Base-by-base conservation (phyloP, 2,888 invertebrate genomes). In the Sphecodes monilicornis region DNA sequence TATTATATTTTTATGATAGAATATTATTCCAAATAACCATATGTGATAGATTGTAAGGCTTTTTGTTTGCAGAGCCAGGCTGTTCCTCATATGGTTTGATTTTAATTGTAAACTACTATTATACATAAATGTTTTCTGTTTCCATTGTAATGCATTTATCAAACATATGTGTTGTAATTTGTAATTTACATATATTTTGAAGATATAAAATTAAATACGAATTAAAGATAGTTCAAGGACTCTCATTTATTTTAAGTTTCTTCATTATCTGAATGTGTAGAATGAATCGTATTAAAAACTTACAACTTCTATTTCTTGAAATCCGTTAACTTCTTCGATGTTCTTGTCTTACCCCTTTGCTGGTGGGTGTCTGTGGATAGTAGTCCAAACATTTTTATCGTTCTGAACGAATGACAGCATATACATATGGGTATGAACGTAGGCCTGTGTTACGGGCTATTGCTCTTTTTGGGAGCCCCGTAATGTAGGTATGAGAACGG, bases 71-170 rank as follows among this genome's bases (percentile, higher is more conserved):
- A 70, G 29, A 43, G 18, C 22, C n/a, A 22, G 22, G 16, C 22
- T 41, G 41, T 43, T 70, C 18, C 41, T 46, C 46, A 22, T 18
- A 11, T 41, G 11, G 74, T 10, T 43, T 69, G 22, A 68, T 39
- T 70, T 54, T n/a, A 54, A 16, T 16, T 71, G 50, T 64, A 71
- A 16, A 50, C 16, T 16, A 36, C 29, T 16, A 46, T 60, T 64
- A 36, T 46, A 46, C 13, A 46, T 43, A 72, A 46, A 78, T 18
- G 46, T 60, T 64, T 64, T 26, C 43, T 39, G 60, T 78, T 54
- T 41, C 77, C 64, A 66, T 26, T 72, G 57, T 73, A 64, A 76
- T 69, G 50, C 69, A 76, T 72, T 77, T 80, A 80, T 5, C 39
- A 8, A 73, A 72, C 57, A 16, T 13, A 70, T 66, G 18, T 71